Percentiles rank a stretch among this genome's conserved stretches.
Conservation (phyloP, 2,113 vertebrate species). For the Ammospiza caudacuta region DNA sequence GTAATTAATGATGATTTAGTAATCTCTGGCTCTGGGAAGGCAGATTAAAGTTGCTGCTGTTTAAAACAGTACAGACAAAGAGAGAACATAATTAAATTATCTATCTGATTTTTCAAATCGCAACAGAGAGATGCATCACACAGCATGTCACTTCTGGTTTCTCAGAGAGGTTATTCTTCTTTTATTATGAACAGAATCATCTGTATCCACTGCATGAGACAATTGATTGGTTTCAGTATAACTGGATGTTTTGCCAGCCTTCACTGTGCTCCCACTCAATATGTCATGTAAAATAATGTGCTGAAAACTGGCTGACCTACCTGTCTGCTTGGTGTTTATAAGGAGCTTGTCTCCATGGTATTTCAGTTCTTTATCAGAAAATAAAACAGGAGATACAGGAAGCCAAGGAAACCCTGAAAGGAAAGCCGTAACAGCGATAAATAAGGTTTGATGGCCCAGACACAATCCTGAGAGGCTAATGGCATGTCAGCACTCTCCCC, state of each 20-base stretch:
- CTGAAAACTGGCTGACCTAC: constrained; percentile 32
- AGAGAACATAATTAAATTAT: constrained; percentile 61
- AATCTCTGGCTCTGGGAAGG: neutral
- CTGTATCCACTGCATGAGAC: constrained; percentile 58
- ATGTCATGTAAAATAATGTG: constrained; percentile 51
- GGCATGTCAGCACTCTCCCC: neutral
- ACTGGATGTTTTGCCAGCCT: constrained; percentile 69
- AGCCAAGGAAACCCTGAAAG: constrained; percentile 2
- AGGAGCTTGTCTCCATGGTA: constrained; percentile 43
- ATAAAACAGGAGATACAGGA: neutral
- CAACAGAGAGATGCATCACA: constrained; percentile 59
- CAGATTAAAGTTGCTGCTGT: constrained; percentile 12
- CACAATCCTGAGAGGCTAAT: neutral
- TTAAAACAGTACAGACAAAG: constrained; percentile 49
- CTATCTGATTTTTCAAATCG: constrained; percentile 69
- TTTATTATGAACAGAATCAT: constrained; percentile 68
- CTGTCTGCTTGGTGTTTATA: constrained; percentile 24
- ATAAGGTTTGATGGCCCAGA: neutral
- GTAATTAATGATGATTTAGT: neutral
- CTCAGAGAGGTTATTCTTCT: constrained; percentile 63
- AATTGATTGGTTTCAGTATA: constrained; percentile 62
- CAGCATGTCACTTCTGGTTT: constrained; percentile 64
- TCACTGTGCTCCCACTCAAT: constrained; percentile 40
- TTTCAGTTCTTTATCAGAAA: constrained; percentile 45
- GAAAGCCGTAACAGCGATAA: neutral